Evolutionary conservation across 1,140 invertebrate genomes (phyloP).

Genomic region (Artemia franciscana): DNA sequence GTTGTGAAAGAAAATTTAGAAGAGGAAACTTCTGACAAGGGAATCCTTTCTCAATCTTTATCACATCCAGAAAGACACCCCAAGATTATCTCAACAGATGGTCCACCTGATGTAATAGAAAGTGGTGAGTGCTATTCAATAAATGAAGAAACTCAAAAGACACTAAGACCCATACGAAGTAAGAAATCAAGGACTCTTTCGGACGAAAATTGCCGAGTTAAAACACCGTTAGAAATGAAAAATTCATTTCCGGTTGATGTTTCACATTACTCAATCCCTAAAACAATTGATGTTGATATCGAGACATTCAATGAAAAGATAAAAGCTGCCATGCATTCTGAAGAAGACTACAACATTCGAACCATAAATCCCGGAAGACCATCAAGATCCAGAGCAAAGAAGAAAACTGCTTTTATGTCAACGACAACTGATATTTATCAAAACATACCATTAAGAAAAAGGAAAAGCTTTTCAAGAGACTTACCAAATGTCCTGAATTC

Average conservation of each 20-base stretch:
- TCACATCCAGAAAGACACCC: too few species aligned
- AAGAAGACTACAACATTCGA: background rate
- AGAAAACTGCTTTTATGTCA: background rate
- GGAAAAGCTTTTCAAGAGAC: background rate
- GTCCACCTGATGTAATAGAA: too few species aligned
- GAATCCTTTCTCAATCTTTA: too few species aligned
- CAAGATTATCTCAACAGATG: too few species aligned
- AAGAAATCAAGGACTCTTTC: background rate
- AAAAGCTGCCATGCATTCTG: conserved; percentile 4
- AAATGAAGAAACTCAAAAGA: too few species aligned
- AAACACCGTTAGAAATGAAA: too few species aligned
- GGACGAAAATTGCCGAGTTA: too few species aligned
- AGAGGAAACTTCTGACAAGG: too few species aligned
- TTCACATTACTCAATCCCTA: background rate
- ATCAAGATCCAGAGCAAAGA: conserved; percentile 4
- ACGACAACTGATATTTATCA: background rate
- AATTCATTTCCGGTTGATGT: too few species aligned
- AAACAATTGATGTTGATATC: background rate
- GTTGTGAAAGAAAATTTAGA: too few species aligned
- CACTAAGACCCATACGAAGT: background rate
- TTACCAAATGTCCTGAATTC: background rate
- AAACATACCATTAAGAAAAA: background rate
- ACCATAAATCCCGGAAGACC: conserved; percentile 5
- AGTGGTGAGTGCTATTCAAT: too few species aligned
- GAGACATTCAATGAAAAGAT: background rate